Conservation (phyloP, 2,797 vertebrate genomes). For the Aldrovandia affinis region DNA sequence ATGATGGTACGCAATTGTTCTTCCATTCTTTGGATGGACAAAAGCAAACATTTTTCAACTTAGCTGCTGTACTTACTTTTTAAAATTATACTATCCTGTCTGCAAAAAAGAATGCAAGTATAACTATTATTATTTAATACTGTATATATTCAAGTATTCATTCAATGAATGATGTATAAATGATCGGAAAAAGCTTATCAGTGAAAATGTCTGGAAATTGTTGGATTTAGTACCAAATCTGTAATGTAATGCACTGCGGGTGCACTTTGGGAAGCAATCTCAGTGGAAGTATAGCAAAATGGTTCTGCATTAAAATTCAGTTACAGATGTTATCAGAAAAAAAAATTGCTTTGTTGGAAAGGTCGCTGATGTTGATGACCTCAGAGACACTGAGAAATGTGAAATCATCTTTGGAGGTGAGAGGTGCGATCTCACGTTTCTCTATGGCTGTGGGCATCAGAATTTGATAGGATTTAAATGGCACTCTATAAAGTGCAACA, state of each 20-base stretch:
- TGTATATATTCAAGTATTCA: too few species aligned
- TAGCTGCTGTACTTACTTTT: background rate
- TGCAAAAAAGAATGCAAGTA: too few species aligned
- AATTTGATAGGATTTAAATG: background rate
- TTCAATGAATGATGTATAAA: too few species aligned
- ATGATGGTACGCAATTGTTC: background rate
- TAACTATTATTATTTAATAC: too few species aligned
- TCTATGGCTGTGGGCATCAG: background rate
- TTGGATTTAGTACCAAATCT: too few species aligned
- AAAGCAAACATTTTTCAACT: background rate
- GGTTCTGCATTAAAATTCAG: background rate
- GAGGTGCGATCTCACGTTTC: background rate
- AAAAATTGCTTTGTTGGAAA: background rate
- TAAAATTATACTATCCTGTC: background rate
- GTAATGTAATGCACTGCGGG: background rate
- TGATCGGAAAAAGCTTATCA: too few species aligned
- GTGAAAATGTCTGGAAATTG: too few species aligned
- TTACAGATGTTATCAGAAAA: background rate
- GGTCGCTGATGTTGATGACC: conserved; percentile 9
- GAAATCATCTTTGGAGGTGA: background rate
- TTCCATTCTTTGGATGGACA: background rate
- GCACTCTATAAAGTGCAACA: background rate
- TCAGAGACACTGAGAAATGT: conserved; percentile 19
- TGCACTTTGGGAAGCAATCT: background rate
- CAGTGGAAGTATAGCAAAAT: background rate